Base-by-base conservation (phyloP, 2,113 vertebrate species). In the Clinocottus analis region DNA sequence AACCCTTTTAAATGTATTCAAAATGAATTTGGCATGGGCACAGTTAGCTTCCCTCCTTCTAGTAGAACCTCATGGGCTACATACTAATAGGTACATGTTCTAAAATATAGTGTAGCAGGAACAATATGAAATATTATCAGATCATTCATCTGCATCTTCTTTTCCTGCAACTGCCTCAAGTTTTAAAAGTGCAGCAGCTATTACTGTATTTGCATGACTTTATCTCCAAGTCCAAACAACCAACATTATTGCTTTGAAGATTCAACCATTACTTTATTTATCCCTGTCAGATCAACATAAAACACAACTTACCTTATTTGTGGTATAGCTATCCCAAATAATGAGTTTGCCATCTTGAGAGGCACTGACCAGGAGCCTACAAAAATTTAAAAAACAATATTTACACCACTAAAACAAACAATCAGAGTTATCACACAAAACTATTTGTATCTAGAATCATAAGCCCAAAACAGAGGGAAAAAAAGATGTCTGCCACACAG, bases 241-340 rank as follows among this genome's bases (percentile, higher is more conserved):
- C 47, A 9, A 35, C 27, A 23, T 56, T 35, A 53, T 61, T 37
- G 14, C 25, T 9, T 17, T 45, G 11, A 6, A 60, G 29, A 63
- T 60, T 59, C 1, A 66, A 53, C 19, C 0, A 43, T n/a, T 2
- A 70, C 39, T 16, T 68, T 5, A 79, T 62, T 37, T 43, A 56
- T 41, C 1, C 2, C 12, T 43, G 19, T 63, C 3, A 31, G 19
- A 49, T 21, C 0, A 25, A 27, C 21, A 59, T 25, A 31, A 68
- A 3, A 45, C 21, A 27, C 3, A 0, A 45, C 91, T 91, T 88
- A 97, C 98, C 97, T 99, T 99, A 94, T 99, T 99, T 94, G 98
- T 99, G 94, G 98, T 99, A 92, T 99, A 99, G 94, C 98, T 99
- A 92, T 99, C 98, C 98, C 98, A 99, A 88, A 99, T 99, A 90